phyloP scores from a whole-genome alignment of 2,797 vertebrate genomes.

The Pipistrellus kuhlii region DNA sequence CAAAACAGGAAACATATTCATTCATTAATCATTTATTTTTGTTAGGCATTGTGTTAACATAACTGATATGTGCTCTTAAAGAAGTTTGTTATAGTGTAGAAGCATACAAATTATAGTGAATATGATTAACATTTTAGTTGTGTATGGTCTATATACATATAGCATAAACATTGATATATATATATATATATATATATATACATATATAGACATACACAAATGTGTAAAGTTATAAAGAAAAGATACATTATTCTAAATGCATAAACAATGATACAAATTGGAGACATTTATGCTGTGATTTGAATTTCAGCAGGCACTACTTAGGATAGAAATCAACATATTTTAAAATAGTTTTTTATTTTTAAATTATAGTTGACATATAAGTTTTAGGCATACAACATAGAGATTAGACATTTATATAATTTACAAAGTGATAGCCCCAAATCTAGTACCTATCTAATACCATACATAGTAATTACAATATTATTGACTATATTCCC shows the following conservation, averaged over 20 bases:
- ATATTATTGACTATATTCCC: background rate
- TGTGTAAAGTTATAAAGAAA: background rate
- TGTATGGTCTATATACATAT: background rate
- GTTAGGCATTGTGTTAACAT: background rate
- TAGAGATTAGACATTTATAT: background rate
- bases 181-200: background rate
- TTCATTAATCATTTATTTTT: background rate
- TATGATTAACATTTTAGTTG: background rate
- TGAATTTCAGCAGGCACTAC: background rate
- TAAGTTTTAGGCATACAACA: background rate
- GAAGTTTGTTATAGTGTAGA: background rate
- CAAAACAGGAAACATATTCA: background rate
- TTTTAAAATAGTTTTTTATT: background rate
- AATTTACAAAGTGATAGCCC: background rate
- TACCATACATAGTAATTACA: background rate
- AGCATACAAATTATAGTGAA: background rate
- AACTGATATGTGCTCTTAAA: background rate
- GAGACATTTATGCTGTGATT: background rate
- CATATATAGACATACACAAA: background rate
- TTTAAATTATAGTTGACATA: background rate
- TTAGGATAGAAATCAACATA: background rate
- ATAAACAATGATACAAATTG: background rate
- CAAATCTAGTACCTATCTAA: background rate
- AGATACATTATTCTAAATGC: background rate
- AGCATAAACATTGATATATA: background rate